Conservation (phyloP, 2,113 vertebrate genomes). For the Pseudorasbora parva region DNA sequence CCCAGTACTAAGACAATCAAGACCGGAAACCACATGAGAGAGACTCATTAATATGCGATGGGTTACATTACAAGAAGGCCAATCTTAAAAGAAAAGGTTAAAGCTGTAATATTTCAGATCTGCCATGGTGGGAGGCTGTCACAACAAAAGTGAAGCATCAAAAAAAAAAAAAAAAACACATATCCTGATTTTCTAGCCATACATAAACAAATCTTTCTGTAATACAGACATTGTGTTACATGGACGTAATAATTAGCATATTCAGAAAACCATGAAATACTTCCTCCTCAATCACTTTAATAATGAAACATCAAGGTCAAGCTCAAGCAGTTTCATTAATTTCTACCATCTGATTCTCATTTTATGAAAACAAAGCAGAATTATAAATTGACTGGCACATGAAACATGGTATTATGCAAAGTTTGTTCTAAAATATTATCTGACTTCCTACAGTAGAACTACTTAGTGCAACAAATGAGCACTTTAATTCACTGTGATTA, state of each 20-base stretch:
- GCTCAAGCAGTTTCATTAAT: conserved; percentile 62
- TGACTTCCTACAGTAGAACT: conserved; percentile 61
- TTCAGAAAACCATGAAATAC: conserved; percentile 63
- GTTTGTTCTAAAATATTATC: conserved; percentile 51
- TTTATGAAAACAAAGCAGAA: conserved; percentile 64
- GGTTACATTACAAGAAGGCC: conserved; percentile 18
- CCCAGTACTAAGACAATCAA: conserved; percentile 37
- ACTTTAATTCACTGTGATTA: not conserved
- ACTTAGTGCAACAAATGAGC: conserved; percentile 42
- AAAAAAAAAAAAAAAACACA: conserved; percentile 27
- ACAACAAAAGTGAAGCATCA: conserved; percentile 35
- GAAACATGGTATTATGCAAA: conserved; percentile 54
- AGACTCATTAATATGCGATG: not conserved
- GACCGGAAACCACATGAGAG: conserved; percentile 33
- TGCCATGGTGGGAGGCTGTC: conserved; percentile 7
- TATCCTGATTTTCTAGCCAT: conserved; percentile 59
- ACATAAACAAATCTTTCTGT: conserved; percentile 63
- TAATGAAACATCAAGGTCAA: conserved; percentile 58
- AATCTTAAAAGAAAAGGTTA: conserved; percentile 14
- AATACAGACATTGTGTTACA: conserved; percentile 58
- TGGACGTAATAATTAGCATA: conserved; percentile 64
- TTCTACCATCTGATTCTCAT: conserved; percentile 57
- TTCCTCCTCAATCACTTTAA: conserved; percentile 58
- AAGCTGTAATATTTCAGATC: conserved; percentile 25
- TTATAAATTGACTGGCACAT: conserved; percentile 71